Evolutionary conservation across 2,888 invertebrate species (phyloP).

Genomic region (Acanthosoma haemorrhoidale): DNA sequence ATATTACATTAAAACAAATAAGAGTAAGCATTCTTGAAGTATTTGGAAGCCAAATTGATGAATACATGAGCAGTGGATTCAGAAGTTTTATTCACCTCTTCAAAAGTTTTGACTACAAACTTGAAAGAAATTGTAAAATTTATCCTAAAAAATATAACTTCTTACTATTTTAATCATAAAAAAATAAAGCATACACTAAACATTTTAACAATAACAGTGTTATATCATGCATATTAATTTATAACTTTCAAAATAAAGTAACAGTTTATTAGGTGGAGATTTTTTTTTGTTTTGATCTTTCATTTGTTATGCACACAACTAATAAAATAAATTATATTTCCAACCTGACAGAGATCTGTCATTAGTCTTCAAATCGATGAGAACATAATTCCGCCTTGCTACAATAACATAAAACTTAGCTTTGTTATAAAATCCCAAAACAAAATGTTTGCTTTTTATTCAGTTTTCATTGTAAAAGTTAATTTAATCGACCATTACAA

Average conservation of each 20-base stretch:
- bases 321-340: conserved; percentile 13
- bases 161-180: not conserved
- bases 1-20: not conserved
- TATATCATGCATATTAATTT: conserved; percentile 17
- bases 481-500: no score
- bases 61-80: not conserved
- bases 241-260: not conserved
- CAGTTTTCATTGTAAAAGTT: no score
- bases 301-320: conserved; percentile 23
- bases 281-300: no score
- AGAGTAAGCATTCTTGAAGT: not conserved
- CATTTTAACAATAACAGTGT: no score
- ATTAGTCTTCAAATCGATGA: conserved; percentile 37
- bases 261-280: conserved; percentile 6
- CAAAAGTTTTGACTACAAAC: not conserved
- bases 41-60: not conserved
- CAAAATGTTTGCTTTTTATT: no score
- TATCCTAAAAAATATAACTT: not conserved
- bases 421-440: no score
- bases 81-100: not conserved
- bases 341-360: conserved; percentile 35
- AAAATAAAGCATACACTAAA: not conserved
- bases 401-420: conserved; percentile 26
- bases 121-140: not conserved
- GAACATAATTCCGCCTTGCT: conserved; percentile 36